phyloP scores from a whole-genome alignment of 2,888 invertebrate genomes.

The Myathropa florea region DNA sequence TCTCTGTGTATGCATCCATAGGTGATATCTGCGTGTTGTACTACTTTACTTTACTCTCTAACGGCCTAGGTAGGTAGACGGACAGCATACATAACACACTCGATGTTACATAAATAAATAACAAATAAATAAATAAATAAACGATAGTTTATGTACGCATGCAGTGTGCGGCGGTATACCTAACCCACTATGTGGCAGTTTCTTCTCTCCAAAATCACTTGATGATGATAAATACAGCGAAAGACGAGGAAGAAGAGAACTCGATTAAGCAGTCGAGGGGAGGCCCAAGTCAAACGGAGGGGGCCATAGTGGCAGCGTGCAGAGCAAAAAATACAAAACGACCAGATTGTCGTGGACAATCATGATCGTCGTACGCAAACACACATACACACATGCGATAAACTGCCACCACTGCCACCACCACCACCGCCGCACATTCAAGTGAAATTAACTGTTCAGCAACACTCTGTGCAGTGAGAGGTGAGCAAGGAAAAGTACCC shows the following conservation, averaged over 20 bases:
- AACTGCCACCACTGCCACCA: neutral
- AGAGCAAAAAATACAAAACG: constrained; percentile 20
- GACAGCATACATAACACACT: constrained; percentile 16
- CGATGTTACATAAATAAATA: constrained; percentile 41
- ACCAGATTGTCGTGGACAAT: constrained; percentile 65
- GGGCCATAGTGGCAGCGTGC: neutral
- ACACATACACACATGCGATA: constrained; percentile 4
- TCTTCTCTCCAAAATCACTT: constrained; percentile 59
- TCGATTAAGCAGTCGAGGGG: neutral
- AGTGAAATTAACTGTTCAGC: constrained; percentile 58
- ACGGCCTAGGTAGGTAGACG: constrained; percentile 28
- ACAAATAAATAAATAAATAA: constrained; percentile 61
- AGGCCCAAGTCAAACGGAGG: constrained; percentile 11
- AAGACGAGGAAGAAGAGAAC: constrained; percentile 9
- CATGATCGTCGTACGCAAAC: constrained; percentile 42
- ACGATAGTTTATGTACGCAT: constrained; percentile 41
- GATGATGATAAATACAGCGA: constrained; percentile 37
- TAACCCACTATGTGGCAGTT: constrained; percentile 57
- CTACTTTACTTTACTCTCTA: constrained; percentile 36
- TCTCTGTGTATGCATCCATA: constrained; percentile 15
- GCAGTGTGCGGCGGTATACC: neutral
- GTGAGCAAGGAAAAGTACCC: constrained; percentile 30
- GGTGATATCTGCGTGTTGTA: constrained; percentile 36
- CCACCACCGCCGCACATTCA: neutral
- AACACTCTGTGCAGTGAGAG: constrained; percentile 10